phyloP scores from a whole-genome alignment of 2,888 invertebrate species.

The Mylabris sibirica region DNA sequence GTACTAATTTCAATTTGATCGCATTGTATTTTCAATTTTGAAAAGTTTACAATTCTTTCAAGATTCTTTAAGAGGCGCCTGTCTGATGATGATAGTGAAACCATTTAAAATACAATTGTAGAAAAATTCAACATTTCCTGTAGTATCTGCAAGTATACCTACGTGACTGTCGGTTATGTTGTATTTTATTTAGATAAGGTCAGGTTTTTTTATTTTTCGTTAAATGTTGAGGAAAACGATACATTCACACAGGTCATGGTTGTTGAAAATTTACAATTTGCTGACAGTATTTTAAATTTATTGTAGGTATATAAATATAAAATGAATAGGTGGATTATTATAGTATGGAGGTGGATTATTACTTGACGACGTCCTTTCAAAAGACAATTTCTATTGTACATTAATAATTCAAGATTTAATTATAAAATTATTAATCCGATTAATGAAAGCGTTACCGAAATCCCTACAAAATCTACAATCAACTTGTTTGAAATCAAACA shows the following conservation, averaged over 20 bases:
- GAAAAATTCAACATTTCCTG: neutral
- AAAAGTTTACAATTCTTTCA: too few relatives aligned
- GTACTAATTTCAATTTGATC: too few relatives aligned
- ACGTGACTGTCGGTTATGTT: neutral
- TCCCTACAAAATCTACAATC: neutral
- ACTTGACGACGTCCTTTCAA: too few relatives aligned
- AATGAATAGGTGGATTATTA: too few relatives aligned
- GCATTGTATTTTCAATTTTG: too few relatives aligned
- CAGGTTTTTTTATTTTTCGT: neutral
- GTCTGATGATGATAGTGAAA: neutral
- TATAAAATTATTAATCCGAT: neutral
- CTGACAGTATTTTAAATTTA: neutral
- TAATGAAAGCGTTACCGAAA: neutral
- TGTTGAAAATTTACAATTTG: neutral
- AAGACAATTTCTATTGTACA: too few relatives aligned
- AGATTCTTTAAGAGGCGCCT: neutral
- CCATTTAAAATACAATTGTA: neutral
- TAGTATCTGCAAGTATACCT: neutral
- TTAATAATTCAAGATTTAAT: neutral
- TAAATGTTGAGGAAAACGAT: neutral
- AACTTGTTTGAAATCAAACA: too few relatives aligned
- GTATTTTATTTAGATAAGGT: constrained; percentile 12
- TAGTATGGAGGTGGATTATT: too few relatives aligned
- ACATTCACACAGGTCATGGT: neutral
- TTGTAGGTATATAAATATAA: neutral